These are phyloP conservation scores for Chlorospingus flavigularis DNA, from an alignment of 2,797 vertebrate species.

Conservation along the genomic window DNA sequence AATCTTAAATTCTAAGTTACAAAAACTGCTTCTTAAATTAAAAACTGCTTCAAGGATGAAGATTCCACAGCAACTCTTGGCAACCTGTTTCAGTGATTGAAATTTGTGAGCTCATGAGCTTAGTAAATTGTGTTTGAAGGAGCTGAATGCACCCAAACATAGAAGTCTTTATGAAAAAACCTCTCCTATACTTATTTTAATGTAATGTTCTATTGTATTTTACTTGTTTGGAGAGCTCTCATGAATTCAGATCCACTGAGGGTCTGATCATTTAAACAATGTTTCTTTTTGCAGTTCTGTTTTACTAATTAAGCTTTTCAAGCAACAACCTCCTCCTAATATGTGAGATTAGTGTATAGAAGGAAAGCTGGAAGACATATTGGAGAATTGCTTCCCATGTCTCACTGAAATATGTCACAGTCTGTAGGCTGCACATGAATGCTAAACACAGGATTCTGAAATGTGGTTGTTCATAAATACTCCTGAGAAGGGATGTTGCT, in stretches of 20 bases:
- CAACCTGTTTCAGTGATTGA: neutral
- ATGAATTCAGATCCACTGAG: neutral
- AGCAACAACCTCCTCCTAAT: neutral
- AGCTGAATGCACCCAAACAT: neutral
- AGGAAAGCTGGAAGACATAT: neutral
- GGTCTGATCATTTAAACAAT: neutral
- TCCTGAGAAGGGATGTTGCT: neutral
- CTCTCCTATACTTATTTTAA: neutral
- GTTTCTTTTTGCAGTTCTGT: neutral
- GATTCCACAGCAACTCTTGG: neutral
- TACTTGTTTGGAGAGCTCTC: neutral
- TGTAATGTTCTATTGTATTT: neutral
- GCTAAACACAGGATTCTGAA: neutral
- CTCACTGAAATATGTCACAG: neutral
- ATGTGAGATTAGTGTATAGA: neutral
- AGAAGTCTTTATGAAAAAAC: neutral
- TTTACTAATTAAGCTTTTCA: neutral
- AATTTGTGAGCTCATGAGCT: neutral
- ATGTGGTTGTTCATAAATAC: neutral
- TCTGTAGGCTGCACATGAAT: neutral
- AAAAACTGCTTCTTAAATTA: neutral
- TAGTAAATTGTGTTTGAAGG: neutral
- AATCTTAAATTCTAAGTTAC: neutral
- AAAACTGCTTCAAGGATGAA: neutral
- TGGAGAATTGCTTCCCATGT: neutral